Evolutionary conservation across 2,888 invertebrate species (phyloP).

Genomic region (Mylabris sibirica): DNA sequence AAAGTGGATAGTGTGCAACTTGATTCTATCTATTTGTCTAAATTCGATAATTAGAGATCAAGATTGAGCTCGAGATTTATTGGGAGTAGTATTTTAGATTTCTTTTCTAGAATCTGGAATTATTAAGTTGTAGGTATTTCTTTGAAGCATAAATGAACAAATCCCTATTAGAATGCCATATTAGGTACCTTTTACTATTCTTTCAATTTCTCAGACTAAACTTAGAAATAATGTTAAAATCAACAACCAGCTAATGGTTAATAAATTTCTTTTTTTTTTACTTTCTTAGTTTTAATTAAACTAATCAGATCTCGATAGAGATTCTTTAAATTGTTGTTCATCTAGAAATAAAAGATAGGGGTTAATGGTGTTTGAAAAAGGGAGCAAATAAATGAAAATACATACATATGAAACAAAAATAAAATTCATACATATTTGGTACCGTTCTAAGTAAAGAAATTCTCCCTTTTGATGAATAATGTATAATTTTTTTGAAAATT

Average conservation of each 20-base stretch:
- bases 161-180: background rate
- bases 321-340: background rate
- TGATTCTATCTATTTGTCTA: too few species aligned
- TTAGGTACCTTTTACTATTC: background rate
- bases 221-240: background rate
- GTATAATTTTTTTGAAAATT: constrained; percentile 46
- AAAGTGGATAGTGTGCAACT: too few species aligned
- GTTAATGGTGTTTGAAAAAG: background rate
- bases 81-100: too few species aligned
- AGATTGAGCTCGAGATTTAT: too few species aligned
- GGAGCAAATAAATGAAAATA: background rate
- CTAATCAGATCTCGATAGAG: background rate
- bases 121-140: too few species aligned
- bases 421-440: constrained; percentile 7
- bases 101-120: too few species aligned
- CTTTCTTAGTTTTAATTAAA: background rate
- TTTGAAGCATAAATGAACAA: too few species aligned
- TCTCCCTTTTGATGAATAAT: constrained; percentile 52
- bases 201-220: background rate
- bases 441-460: constrained; percentile 36
- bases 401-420: background rate
- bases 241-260: background rate
- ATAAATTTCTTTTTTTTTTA: background rate
- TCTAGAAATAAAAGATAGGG: background rate
- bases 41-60: too few species aligned